Evolutionary conservation across 2,797 vertebrate genomes (phyloP).

Genomic region (Odontamblyopus rebecca): DNA sequence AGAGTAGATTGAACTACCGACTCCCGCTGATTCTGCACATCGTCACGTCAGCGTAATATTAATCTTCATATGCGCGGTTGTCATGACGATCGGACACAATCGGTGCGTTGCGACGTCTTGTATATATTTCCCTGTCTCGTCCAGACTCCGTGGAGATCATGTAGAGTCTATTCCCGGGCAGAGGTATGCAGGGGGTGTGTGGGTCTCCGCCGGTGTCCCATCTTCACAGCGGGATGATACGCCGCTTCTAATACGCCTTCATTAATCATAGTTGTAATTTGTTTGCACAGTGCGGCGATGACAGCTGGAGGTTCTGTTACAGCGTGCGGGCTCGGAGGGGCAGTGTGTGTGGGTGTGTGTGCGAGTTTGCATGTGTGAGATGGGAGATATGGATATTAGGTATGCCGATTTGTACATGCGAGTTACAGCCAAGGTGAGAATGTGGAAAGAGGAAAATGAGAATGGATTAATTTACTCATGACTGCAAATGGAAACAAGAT

Average conservation of each 20-base stretch:
- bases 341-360: constrained; percentile 2
- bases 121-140: constrained; percentile 7
- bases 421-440: no score
- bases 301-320: constrained; percentile 72
- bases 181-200: neutral
- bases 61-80: neutral
- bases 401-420: neutral
- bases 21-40: neutral
- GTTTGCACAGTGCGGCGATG: constrained; percentile 73
- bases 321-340: constrained; percentile 31
- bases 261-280: constrained; percentile 80
- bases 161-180: neutral
- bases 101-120: neutral
- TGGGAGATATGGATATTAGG: constrained; percentile 3
- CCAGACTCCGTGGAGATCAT: neutral
- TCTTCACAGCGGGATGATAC: constrained; percentile 68
- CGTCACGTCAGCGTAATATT: neutral
- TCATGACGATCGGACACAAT: constrained; percentile 2
- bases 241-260: constrained; percentile 66
- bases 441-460: no score
- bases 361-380: constrained; percentile 13
- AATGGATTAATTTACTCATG: no score
- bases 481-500: no score
- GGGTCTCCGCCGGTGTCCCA: constrained; percentile 51
- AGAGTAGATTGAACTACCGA: neutral